Evolutionary conservation across 2,797 vertebrate genomes (phyloP), one percentile per base, ranked within the genome.

Genomic region (Peromyscus attwateri): DNA sequence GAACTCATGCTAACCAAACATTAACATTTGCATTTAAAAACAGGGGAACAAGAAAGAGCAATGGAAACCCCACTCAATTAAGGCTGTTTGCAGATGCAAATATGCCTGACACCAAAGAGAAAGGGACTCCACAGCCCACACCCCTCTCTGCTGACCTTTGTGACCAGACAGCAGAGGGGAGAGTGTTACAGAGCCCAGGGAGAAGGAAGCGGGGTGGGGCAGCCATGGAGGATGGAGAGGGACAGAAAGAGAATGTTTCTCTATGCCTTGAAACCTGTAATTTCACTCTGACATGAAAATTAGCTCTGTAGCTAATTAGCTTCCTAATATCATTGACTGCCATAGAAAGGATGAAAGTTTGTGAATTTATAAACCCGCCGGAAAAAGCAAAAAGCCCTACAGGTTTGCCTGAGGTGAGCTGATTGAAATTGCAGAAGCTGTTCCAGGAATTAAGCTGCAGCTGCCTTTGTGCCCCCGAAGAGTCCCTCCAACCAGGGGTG

Each of bases 271-370:
- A 97, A 97, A 31, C 90, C 97, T 98, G 2, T 93, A 97, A 96
- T 90, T 97, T 95, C 37, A 77, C 87, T 97, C 66, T 98, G 97
- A 73, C 93, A 96, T 87, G 98, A 98, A 98, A 98, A 98, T 98
- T 97, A 96, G 95, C 90, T 97, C 87, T 91, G 93, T 89, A 92
- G 92, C 91, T 98, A 98, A 98, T 98, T 98, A 97, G 93, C 96
- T 97, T 98, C 95, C 95, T 97, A 76, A 94, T 97, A 97, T 95
- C 92, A 97, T 95, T 92, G 95, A 92, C 96, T 97, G 95, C 96
- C 82, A 93, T 40, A 93, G 91, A 98, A 94, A 96, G 84, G 92
- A 97, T 89, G 94, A 96, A 97, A 97, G 92, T 96, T 95, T 88
- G 94, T 93, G 96, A 96, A 98, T 98, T 97, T 95, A 93, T 97